These are phyloP conservation scores for Ramphastos sulfuratus DNA, from an alignment of 2,113 vertebrate genomes.

Conservation along the genomic window DNA sequence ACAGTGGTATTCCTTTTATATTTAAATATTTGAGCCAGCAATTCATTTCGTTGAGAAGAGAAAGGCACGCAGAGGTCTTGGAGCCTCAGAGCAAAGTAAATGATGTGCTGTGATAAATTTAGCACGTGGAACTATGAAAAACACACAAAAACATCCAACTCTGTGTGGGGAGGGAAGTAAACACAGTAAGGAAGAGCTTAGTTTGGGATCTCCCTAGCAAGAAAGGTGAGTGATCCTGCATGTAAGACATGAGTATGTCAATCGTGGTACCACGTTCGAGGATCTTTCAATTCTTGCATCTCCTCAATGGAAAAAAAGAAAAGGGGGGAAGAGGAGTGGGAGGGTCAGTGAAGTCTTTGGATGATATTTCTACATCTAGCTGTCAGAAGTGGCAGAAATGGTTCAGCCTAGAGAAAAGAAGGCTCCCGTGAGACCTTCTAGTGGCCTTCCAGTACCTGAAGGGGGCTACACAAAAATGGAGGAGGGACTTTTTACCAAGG, in stretches of 20 bases:
- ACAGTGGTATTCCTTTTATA: neutral
- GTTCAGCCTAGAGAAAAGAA: no score
- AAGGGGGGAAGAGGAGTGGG: accelerated
- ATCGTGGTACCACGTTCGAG: accelerated
- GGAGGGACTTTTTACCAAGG: no score
- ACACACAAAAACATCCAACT: neutral
- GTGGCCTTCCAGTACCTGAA: no score
- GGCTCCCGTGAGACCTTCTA: no score
- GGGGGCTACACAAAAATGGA: no score
- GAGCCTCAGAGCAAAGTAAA: slow-evolving; percentile 18
- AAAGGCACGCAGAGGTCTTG: slow-evolving; percentile 31
- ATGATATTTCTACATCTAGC: neutral
- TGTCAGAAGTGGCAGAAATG: neutral
- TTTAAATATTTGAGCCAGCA: slow-evolving; percentile 49
- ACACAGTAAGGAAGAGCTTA: neutral
- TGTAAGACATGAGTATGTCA: neutral
- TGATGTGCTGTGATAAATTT: slow-evolving; percentile 35
- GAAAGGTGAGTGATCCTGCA: neutral
- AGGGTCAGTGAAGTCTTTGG: neutral
- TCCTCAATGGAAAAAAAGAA: no score
- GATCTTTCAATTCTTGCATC: neutral
- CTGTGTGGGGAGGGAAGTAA: neutral
- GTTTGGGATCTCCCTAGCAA: slow-evolving; percentile 12
- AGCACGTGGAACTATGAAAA: slow-evolving; percentile 21
- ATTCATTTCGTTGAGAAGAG: neutral